Percentiles rank a stretch among this genome's conserved stretches.
phyloP scores from a whole-genome alignment of 1,140 invertebrate species.

The Diabrotica undecimpunctata region DNA sequence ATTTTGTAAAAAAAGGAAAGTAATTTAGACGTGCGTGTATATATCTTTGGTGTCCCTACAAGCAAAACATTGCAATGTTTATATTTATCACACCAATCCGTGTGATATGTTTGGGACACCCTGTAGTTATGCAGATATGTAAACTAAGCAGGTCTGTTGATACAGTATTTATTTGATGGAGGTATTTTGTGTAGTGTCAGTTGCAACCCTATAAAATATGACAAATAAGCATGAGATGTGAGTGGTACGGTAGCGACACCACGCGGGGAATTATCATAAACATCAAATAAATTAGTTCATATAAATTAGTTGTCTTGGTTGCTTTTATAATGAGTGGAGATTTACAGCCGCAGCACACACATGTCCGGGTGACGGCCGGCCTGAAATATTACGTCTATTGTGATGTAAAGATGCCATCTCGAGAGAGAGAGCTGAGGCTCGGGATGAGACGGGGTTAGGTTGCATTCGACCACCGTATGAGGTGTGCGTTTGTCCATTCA shows the following conservation, averaged over 20 bases:
- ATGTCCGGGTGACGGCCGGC: slow-evolving; percentile 37
- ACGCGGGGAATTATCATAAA: slow-evolving; percentile 41
- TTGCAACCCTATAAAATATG: slow-evolving; percentile 31
- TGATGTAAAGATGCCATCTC: slow-evolving; percentile 40
- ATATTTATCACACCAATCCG: too few species aligned
- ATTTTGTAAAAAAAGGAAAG: too few species aligned
- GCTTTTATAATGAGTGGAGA: slow-evolving; percentile 37
- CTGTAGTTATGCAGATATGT: slow-evolving; percentile 19
- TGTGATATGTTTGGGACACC: background rate
- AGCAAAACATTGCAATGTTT: too few species aligned
- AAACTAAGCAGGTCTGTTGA: slow-evolving; percentile 24
- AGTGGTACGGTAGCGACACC: slow-evolving; percentile 35
- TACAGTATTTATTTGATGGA: slow-evolving; percentile 27
- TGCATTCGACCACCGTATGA: too few species aligned
- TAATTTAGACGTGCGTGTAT: too few species aligned
- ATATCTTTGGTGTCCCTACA: too few species aligned
- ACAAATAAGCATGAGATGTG: slow-evolving; percentile 37
- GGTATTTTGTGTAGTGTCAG: slow-evolving; percentile 26
- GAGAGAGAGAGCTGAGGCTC: background rate
- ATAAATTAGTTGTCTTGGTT: slow-evolving; percentile 41
- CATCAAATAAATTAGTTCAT: slow-evolving; percentile 41
- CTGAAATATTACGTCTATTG: slow-evolving; percentile 38
- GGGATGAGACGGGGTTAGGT: too few species aligned
- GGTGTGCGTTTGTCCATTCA: too few species aligned
- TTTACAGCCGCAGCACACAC: slow-evolving; percentile 36